Conservation (phyloP, 2,888 invertebrate genomes). For the Drosophila peninsularis region DNA sequence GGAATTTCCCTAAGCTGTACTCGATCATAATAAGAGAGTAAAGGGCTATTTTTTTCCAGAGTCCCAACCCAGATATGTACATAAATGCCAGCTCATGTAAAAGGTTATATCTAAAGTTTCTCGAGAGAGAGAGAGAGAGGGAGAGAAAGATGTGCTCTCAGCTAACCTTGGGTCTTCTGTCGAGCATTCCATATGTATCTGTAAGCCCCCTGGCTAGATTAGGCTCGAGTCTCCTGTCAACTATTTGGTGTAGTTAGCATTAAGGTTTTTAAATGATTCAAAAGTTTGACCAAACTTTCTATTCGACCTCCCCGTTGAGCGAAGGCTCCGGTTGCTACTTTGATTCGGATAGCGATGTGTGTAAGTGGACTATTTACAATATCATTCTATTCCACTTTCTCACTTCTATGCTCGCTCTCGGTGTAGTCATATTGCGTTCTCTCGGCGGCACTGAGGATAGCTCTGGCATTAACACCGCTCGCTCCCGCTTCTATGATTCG, state of each 20-base stretch:
- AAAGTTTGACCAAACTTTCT: background rate
- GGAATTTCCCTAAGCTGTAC: background rate
- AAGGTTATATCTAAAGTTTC: no score
- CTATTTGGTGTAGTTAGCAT: background rate
- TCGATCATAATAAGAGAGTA: background rate
- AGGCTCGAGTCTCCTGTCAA: constrained; percentile 12
- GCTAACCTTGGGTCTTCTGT: background rate
- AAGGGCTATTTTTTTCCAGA: background rate
- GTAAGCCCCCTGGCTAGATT: background rate
- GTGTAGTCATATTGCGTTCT: background rate
- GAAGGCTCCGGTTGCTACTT: background rate
- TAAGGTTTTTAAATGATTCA: constrained; percentile 12
- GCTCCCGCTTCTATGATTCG: constrained; percentile 17
- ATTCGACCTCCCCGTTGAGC: background rate
- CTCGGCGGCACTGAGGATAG: background rate
- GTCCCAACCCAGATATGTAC: no score
- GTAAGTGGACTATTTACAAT: constrained; percentile 6
- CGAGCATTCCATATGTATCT: background rate
- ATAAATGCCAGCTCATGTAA: no score
- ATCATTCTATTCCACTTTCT: background rate
- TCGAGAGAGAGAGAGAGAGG: no score
- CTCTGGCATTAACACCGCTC: background rate
- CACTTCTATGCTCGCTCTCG: background rate
- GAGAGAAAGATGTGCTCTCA: no score
- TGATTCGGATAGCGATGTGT: background rate